Percentiles rank a stretch among this genome's conserved stretches.
Evolutionary conservation across 37 sponge, comb jelly and placozoan species (phyloP).

Genomic region (Agelas oroides): DNA sequence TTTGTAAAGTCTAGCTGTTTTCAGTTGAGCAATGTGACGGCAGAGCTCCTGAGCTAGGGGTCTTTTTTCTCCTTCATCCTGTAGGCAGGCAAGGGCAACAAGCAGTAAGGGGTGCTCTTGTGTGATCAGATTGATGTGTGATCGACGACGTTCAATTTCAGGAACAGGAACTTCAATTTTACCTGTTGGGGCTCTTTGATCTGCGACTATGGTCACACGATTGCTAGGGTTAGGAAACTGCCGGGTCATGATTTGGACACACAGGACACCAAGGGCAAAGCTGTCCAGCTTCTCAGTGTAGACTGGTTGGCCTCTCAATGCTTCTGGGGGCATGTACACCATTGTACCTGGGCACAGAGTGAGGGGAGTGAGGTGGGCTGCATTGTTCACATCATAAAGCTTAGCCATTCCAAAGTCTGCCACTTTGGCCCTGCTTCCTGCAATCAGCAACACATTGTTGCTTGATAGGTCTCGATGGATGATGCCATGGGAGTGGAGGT

Average conservation of each 20-base stretch:
- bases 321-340: background rate
- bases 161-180: background rate
- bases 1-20: too few species aligned
- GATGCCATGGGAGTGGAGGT: too few species aligned
- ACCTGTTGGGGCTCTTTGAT: too few species aligned
- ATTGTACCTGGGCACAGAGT: background rate
- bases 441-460: too few species aligned
- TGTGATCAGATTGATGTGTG: background rate
- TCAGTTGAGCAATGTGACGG: too few species aligned
- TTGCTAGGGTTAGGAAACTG: background rate
- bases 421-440: too few species aligned
- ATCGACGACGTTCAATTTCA: background rate
- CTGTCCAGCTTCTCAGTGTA: background rate
- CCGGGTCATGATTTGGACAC: background rate
- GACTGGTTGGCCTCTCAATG: background rate
- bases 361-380: background rate
- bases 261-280: background rate
- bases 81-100: background rate
- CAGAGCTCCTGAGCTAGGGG: background rate
- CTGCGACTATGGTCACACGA: background rate
- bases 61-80: background rate
- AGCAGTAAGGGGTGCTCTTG: background rate
- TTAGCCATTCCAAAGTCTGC: too few species aligned
- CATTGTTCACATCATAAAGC: too few species aligned
- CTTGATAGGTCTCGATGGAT: too few species aligned